phyloP scores from a whole-genome alignment of 2,888 invertebrate species.

The Sabatieria punctata region DNA sequence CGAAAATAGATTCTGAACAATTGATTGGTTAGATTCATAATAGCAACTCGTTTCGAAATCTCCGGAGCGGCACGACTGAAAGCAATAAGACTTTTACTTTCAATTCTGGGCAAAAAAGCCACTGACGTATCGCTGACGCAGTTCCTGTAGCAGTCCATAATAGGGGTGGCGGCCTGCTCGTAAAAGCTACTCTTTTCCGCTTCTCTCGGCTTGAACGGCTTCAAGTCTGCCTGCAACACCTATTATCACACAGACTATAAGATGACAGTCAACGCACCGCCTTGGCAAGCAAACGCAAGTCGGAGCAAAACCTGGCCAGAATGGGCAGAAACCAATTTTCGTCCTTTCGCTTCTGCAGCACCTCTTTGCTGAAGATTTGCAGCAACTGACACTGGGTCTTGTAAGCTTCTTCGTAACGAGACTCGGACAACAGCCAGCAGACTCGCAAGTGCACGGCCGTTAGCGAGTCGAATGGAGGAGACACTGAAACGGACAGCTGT shows the following conservation, averaged over 20 bases:
- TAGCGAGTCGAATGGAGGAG: too few relatives aligned
- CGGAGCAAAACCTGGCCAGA: conserved; percentile 72
- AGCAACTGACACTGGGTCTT: conserved; percentile 15
- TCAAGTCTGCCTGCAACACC: conserved; percentile 4
- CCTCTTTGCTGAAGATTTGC: conserved; percentile 35
- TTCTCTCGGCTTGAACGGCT: not conserved
- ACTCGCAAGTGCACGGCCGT: too few relatives aligned
- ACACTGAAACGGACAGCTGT: too few relatives aligned
- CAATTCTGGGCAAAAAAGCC: conserved; percentile 2
- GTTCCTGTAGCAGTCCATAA: conserved; percentile 24
- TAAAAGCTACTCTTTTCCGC: conserved; percentile 13
- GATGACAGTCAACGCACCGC: conserved; percentile 27
- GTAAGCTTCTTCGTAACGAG: conserved; percentile 6
- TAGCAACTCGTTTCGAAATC: conserved; percentile 84
- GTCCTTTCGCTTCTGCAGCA: conserved; percentile 65
- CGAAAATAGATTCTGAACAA: conserved; percentile 89
- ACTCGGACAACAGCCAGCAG: too few relatives aligned
- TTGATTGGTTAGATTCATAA: conserved; percentile 89
- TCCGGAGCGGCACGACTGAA: conserved; percentile 58
- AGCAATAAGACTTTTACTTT: conserved; percentile 10
- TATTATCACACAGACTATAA: not conserved
- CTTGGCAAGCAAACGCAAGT: conserved; percentile 53
- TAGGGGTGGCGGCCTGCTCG: conserved; percentile 19
- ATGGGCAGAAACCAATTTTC: conserved; percentile 93
- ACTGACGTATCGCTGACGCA: conserved; percentile 22